Percentiles rank a stretch among this genome's conserved stretches.
phyloP scores from a whole-genome alignment of 2,797 vertebrate genomes.

The Octomys mimax region DNA sequence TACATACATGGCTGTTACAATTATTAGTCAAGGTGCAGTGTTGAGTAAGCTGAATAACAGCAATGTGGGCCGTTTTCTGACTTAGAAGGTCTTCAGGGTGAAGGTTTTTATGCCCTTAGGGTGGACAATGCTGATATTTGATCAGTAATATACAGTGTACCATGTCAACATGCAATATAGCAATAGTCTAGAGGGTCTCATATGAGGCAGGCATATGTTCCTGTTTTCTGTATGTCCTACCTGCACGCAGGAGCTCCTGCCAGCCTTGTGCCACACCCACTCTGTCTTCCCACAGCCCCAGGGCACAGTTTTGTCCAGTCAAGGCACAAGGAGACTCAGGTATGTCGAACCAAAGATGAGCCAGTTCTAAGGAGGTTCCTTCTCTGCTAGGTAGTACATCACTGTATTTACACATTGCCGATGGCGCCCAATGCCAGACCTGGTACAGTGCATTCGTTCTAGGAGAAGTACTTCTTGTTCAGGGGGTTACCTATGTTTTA shows the following conservation, averaged over 20 bases:
- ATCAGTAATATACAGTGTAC: not conserved
- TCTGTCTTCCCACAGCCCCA: not conserved
- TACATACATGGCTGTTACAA: not conserved
- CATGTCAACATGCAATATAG: not conserved
- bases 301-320: not conserved
- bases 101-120: not conserved
- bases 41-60: constrained; percentile 25
- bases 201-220: not conserved
- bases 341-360: not conserved
- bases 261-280: not conserved
- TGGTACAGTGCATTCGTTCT: not conserved
- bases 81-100: constrained; percentile 17
- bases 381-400: not conserved
- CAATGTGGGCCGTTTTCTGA: not conserved
- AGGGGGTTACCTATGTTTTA: not conserved
- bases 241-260: not conserved
- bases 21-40: constrained; percentile 12
- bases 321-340: not conserved
- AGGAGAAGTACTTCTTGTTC: not conserved
- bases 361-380: not conserved
- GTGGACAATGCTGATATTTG: not conserved
- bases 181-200: not conserved
- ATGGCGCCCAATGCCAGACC: not conserved
- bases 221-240: not conserved
- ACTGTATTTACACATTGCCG: not conserved